Evolutionary conservation across 2,797 vertebrate species (phyloP).

Genomic region (Lycodopsis pacificus): DNA sequence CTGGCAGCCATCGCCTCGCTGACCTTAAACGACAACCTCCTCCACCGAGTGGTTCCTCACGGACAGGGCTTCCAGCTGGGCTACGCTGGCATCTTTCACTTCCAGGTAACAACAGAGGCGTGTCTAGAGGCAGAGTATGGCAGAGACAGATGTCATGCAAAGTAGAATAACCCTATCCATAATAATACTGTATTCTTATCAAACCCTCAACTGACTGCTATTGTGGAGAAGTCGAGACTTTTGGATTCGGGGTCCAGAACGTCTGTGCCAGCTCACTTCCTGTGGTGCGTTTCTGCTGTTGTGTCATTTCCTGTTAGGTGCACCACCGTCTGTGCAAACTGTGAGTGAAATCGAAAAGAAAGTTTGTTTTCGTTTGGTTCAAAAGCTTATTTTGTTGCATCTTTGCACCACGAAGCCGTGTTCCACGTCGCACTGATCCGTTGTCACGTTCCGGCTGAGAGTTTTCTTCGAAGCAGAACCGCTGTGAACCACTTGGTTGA

Average conservation of each 20-base stretch:
- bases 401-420: neutral
- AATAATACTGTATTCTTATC: neutral
- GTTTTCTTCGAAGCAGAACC: neutral
- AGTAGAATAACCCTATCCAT: neutral
- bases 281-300: neutral
- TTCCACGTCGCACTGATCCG: neutral
- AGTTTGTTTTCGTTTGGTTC: neutral
- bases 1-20: conserved; percentile 87
- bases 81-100: conserved; percentile 86
- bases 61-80: conserved; percentile 79
- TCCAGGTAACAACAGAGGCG: conserved; percentile 74
- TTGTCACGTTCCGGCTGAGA: neutral
- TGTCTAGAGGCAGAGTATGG: too few relatives aligned
- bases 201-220: neutral
- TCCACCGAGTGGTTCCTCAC: conserved; percentile 85
- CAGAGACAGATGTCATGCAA: neutral
- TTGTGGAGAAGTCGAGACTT: accelerated
- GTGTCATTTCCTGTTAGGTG: conserved; percentile 14
- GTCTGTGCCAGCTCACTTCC: neutral
- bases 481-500: too few relatives aligned
- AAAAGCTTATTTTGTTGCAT: neutral
- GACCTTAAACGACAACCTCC: conserved; percentile 83
- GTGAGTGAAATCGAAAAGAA: neutral
- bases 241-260: neutral
- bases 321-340: neutral